phyloP scores from a whole-genome alignment of 2,113 vertebrate species.

The Eurypyga helias region DNA sequence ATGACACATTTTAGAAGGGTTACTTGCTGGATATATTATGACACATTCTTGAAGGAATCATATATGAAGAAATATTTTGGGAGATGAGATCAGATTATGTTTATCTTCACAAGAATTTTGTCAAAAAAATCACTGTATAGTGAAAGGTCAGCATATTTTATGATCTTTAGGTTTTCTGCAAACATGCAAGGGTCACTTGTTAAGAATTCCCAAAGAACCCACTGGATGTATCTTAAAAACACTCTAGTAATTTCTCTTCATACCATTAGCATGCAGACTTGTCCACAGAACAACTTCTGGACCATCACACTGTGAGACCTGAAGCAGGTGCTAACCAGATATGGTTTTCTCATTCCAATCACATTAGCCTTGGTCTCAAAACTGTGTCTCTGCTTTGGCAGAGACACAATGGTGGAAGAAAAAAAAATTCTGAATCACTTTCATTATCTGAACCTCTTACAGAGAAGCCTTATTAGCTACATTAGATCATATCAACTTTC shows the following conservation, averaged over 20 bases:
- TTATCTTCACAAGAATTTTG: background rate
- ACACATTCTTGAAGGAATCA: background rate
- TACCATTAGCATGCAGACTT: background rate
- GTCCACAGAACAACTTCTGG: background rate
- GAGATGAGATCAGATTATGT: background rate
- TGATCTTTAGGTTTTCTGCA: background rate
- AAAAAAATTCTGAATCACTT: background rate
- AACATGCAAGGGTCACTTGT: background rate
- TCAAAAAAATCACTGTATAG: background rate
- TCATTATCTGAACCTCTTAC: background rate
- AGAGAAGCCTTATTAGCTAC: background rate
- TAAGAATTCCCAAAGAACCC: background rate
- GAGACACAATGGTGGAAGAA: background rate
- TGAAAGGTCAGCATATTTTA: background rate
- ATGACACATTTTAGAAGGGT: background rate
- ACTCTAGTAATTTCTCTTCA: background rate
- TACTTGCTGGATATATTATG: background rate
- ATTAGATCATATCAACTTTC: background rate
- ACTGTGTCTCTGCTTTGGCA: background rate
- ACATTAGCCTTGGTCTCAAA: background rate
- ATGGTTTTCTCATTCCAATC: background rate
- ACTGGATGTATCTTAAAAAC: background rate
- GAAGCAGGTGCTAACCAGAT: background rate
- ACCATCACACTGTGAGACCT: fast-evolving
- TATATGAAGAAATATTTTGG: background rate